phyloP scores from a whole-genome alignment of 1,140 invertebrate species.

The Asobara japonica region DNA sequence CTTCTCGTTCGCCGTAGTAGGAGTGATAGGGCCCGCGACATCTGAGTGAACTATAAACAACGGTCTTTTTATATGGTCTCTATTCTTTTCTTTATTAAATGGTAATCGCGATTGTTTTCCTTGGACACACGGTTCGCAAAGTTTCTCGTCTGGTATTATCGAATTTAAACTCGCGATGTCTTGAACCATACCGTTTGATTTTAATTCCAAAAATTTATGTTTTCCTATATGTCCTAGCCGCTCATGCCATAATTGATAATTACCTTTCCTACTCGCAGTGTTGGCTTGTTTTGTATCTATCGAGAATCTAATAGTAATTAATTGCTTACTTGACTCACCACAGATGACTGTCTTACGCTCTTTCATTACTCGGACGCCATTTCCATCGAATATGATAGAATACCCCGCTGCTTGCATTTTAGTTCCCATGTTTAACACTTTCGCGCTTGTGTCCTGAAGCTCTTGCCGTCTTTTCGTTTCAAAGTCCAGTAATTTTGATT shows the following conservation, averaged over 20 bases:
- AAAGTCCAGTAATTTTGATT: background rate
- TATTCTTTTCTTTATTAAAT: constrained; percentile 3
- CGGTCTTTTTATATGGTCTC: background rate
- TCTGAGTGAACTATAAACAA: constrained; percentile 6
- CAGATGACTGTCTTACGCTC: background rate
- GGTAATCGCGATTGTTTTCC: background rate
- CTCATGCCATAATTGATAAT: background rate
- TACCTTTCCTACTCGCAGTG: background rate
- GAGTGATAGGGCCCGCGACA: background rate
- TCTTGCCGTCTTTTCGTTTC: background rate
- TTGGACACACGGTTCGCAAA: background rate
- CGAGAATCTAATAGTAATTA: background rate
- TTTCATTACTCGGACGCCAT: background rate
- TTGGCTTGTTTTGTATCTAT: background rate
- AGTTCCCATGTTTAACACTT: background rate
- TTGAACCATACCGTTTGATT: background rate
- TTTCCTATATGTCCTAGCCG: background rate
- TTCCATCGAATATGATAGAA: constrained; percentile 38
- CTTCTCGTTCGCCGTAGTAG: constrained; percentile 31
- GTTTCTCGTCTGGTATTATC: background rate
- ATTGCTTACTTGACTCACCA: background rate
- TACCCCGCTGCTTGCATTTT: constrained; percentile 48
- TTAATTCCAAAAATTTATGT: background rate
- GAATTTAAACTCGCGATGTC: background rate
- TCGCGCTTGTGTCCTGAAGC: background rate